These are phyloP conservation scores for Aleadryas rufinucha DNA, from an alignment of 2,113 vertebrate genomes.

Conservation along the genomic window DNA sequence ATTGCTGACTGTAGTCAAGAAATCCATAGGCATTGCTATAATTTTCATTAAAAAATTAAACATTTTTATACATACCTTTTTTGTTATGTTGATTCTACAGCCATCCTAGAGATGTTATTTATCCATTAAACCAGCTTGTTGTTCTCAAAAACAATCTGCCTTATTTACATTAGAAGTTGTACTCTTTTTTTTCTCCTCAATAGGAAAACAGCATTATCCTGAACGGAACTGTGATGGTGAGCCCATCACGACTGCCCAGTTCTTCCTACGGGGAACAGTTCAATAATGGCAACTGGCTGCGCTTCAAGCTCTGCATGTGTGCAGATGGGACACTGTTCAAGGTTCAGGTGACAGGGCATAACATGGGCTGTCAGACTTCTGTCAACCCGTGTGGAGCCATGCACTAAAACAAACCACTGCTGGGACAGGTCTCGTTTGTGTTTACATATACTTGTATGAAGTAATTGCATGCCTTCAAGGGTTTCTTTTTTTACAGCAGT, in stretches of 20 bases:
- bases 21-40: not conserved
- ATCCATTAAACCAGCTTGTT: not conserved
- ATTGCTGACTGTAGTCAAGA: not conserved
- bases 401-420: slow-evolving; percentile 50
- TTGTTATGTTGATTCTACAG: not conserved
- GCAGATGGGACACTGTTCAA: slow-evolving; percentile 92
- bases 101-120: not conserved
- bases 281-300: slow-evolving; percentile 77
- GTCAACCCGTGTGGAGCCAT: slow-evolving; percentile 86
- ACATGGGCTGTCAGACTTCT: slow-evolving; percentile 93
- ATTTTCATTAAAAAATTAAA: not conserved
- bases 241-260: slow-evolving; percentile 82
- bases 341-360: slow-evolving; percentile 86
- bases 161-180: not conserved
- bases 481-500: slow-evolving; percentile 42
- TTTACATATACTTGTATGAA: slow-evolving; percentile 20
- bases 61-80: not conserved
- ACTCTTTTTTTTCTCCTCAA: not conserved
- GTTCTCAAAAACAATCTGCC: not conserved
- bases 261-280: slow-evolving; percentile 76
- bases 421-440: not conserved
- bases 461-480: slow-evolving; percentile 52
- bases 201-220: slow-evolving; percentile 95
- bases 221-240: slow-evolving; percentile 93
- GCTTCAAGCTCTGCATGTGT: slow-evolving; percentile 98